Evolutionary conservation across 2,797 vertebrate species (phyloP).

Genomic region (Oreochromis mossambicus): DNA sequence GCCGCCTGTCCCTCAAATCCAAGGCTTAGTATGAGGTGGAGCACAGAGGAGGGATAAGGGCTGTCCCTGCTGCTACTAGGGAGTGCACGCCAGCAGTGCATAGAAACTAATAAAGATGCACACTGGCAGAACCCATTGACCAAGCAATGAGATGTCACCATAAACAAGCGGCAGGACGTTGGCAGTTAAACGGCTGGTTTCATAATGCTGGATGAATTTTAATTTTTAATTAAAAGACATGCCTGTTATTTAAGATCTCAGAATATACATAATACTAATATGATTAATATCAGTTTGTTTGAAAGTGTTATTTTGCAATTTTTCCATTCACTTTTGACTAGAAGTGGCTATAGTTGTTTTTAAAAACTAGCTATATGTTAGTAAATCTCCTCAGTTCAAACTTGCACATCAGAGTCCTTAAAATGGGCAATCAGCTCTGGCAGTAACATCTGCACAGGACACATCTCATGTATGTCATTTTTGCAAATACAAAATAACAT

Average conservation of each 20-base stretch:
- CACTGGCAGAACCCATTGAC: conserved; percentile 62
- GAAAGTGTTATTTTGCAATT: not conserved
- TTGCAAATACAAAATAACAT: conserved; percentile 54
- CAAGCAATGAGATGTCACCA: conserved; percentile 73
- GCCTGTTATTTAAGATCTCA: not conserved
- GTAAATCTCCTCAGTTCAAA: conserved; percentile 31
- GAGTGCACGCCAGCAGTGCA: conserved; percentile 55
- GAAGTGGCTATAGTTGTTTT: not conserved
- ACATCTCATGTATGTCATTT: conserved; percentile 46
- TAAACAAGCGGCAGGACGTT: conserved; percentile 78
- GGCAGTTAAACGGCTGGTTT: conserved; percentile 73
- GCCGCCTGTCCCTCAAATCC: conserved; percentile 58
- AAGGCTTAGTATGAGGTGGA: conserved; percentile 54
- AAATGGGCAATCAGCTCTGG: conserved; percentile 13
- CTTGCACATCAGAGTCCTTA: conserved; percentile 38
- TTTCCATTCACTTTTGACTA: not conserved
- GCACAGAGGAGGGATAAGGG: conserved; percentile 54
- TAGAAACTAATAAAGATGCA: conserved; percentile 74
- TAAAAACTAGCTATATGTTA: conserved; percentile 2
- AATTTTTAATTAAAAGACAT: not conserved
- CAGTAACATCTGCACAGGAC: conserved; percentile 40
- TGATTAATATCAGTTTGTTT: not conserved
- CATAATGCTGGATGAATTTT: conserved; percentile 56
- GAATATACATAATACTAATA: not conserved
- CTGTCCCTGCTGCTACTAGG: conserved; percentile 58